phyloP scores from a whole-genome alignment of 2,888 invertebrate genomes.

The Ischnura elegans region DNA sequence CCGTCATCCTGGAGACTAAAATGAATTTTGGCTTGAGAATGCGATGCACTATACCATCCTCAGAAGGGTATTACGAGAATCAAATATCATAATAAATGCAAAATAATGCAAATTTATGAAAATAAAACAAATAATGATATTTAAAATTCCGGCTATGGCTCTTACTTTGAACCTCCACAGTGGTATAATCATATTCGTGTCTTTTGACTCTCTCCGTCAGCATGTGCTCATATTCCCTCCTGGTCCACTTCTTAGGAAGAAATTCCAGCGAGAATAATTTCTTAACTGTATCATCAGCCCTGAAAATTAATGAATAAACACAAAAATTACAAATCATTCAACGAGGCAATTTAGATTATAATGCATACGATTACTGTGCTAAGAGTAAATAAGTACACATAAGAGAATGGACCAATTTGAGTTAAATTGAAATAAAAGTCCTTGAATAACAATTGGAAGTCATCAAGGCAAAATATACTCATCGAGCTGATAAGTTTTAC shows the following conservation, averaged over 20 bases:
- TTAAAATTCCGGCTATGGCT: constrained; percentile 59
- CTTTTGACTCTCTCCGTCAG: constrained; percentile 83
- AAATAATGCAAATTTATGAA: neutral
- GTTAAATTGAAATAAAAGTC: too few species aligned
- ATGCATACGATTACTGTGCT: too few species aligned
- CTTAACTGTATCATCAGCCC: constrained; percentile 86
- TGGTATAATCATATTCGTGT: constrained; percentile 84
- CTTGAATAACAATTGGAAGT: too few species aligned
- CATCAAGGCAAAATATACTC: too few species aligned
- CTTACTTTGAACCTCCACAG: constrained; percentile 87
- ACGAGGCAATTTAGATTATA: too few species aligned
- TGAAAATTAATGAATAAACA: constrained; percentile 76
- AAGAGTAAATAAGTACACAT: too few species aligned
- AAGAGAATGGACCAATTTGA: too few species aligned
- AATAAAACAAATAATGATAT: neutral
- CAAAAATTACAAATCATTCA: too few species aligned
- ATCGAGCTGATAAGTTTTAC: too few species aligned
- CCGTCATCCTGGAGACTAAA: constrained; percentile 89
- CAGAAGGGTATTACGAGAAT: neutral
- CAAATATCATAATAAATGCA: neutral
- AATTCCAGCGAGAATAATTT: constrained; percentile 86
- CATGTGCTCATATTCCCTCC: constrained; percentile 79
- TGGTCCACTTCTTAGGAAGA: constrained; percentile 81
- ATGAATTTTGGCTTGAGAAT: constrained; percentile 71
- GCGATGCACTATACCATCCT: too few species aligned